Evolutionary conservation across 2,888 invertebrate genomes (phyloP), one percentile per base, ranked within the genome.

Genomic region (Harmothoe impar): DNA sequence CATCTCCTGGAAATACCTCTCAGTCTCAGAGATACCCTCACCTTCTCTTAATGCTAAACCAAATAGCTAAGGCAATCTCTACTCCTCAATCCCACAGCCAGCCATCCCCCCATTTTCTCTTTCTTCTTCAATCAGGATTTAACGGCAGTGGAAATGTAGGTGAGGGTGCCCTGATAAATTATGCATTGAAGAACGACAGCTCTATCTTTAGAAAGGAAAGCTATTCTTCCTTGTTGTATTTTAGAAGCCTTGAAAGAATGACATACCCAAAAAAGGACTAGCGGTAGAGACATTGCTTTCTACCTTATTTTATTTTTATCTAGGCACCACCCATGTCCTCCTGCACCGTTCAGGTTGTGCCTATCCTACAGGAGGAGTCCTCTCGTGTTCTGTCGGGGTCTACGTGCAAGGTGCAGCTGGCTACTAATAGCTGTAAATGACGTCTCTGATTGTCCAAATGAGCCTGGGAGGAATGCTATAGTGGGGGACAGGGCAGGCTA

Each of bases 361-460:
- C n/a, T 20, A 62, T 20, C 3, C 23, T 3, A 15, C 1, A n/a
- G 62, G 62, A 62, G 62, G 62, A 62, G 1, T 62, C 20, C n/a
- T 62, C 62, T 62, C 62, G 12, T 62, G 23, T 15, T 62, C 62
- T 62, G 62, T 15, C 3, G 62, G 29, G 56, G 86, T 86, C 33
- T 86, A 86, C 86, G 86, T 86, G 86, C 54, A 54, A 86, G 86
- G 54, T 54, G 54, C 86, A 29, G 29, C 86, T 20, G 86, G 31
- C 86, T 54, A 31, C 54, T 86, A 86, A 86, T 86, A 86, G 86
- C 86, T 86, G 86, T 56, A 86, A 86, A 86, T 86, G 86, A 86
- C 86, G 29, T 86, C 56, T 86, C 10, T 86, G 86, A 86, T 86
- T 86, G 86, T 86, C 86, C 54, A 86, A 86, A 86, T 86, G 86